Conservation (phyloP, 2,888 invertebrate genomes). For the Ypsolopha sequella region DNA sequence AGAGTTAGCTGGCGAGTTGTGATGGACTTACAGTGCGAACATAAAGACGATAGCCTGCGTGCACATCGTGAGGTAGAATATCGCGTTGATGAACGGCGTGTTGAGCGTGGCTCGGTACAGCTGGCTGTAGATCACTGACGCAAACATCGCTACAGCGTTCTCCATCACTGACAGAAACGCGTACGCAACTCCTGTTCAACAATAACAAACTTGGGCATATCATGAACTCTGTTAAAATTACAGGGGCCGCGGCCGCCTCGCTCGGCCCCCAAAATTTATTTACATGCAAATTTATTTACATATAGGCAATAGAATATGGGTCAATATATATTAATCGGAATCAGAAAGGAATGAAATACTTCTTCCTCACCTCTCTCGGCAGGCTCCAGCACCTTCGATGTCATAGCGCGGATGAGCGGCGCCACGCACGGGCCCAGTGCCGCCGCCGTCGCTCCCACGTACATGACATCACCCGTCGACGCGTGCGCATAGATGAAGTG, state of each 20-base stretch:
- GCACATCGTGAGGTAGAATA: constrained; percentile 79
- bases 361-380: constrained; percentile 75
- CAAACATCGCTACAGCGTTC: constrained; percentile 82
- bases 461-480: constrained; percentile 66
- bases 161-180: constrained; percentile 84
- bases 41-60: constrained; percentile 78
- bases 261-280: too few relatives aligned
- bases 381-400: constrained; percentile 80
- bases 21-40: constrained; percentile 74
- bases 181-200: constrained; percentile 75
- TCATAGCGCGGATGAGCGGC: constrained; percentile 84
- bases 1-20: not conserved
- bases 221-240: too few relatives aligned
- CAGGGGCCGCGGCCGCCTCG: too few relatives aligned
- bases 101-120: constrained; percentile 77
- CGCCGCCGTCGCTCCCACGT: constrained; percentile 79
- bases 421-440: constrained; percentile 84
- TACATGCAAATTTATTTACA: too few relatives aligned
- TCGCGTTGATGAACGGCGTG: constrained; percentile 65
- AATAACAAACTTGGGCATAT: too few relatives aligned
- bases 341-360: too few relatives aligned
- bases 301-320: not conserved
- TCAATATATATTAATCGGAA: too few relatives aligned
- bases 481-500: constrained; percentile 78
- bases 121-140: constrained; percentile 79